A percentile compares a stretch with the other conserved stretches of the same genome.
phyloP scores from a whole-genome alignment of 92 coral and sea anemone species.

The Epizoanthus illoricatus region DNA sequence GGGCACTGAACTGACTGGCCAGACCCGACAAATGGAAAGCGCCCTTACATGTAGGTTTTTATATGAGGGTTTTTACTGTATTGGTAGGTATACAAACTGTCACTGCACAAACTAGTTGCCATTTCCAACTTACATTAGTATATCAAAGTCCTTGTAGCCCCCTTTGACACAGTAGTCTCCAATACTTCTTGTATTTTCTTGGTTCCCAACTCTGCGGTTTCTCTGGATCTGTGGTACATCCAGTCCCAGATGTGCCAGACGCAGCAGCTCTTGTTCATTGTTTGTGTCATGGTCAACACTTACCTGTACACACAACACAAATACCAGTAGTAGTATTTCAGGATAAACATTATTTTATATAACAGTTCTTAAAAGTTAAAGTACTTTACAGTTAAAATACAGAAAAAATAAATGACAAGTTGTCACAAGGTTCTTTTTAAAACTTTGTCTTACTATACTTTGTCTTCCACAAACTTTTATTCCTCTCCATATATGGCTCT shows the following conservation, averaged over 20 bases:
- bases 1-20: no score
- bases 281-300: slow-evolving; percentile 87
- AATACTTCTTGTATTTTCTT: slow-evolving; percentile 90
- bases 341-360: not conserved
- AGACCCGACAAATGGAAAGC: no score
- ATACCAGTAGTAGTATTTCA: not conserved
- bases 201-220: slow-evolving; percentile 82
- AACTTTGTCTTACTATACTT: no score
- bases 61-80: no score
- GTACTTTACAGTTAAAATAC: not conserved
- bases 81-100: no score
- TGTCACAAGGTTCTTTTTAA: no score
- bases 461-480: no score
- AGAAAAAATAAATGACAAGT: no score
- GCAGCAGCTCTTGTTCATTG: slow-evolving; percentile 73
- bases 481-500: no score
- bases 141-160: slow-evolving; percentile 97
- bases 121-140: slow-evolving; percentile 66
- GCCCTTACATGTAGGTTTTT: no score
- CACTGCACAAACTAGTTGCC: no score
- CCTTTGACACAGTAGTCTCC: slow-evolving; percentile 98
- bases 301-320: slow-evolving; percentile 41
- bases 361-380: not conserved
- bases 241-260: slow-evolving; percentile 86
- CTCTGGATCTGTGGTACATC: slow-evolving; percentile 82